These are phyloP conservation scores for Butorides virescens DNA, from an alignment of 2,113 vertebrate species.

Conservation along the genomic window DNA sequence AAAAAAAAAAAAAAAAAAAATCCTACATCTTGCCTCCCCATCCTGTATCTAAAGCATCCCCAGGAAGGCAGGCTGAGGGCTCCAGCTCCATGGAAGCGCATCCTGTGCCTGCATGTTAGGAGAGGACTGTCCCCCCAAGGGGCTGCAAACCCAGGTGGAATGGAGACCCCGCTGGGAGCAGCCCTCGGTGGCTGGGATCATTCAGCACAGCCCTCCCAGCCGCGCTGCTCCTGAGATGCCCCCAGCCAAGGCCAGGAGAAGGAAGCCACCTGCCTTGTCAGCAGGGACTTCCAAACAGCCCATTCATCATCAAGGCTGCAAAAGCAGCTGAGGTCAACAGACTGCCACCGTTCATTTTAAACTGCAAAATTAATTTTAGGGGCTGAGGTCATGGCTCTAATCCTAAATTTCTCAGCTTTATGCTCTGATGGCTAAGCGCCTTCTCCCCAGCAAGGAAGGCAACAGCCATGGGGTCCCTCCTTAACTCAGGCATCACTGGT, in stretches of 20 bases:
- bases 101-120: background rate
- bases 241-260: background rate
- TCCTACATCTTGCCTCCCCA: background rate
- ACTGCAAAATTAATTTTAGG: background rate
- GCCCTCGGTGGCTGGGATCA: background rate
- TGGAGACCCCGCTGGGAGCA: background rate
- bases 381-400: background rate
- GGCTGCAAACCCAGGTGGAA: background rate
- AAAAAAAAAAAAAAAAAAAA: background rate
- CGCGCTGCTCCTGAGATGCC: rapidly evolving
- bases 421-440: background rate
- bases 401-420: background rate
- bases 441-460: background rate
- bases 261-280: background rate
- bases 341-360: background rate
- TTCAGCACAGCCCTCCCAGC: background rate
- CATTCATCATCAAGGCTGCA: background rate
- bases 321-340: background rate
- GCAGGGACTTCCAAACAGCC: background rate
- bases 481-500: background rate
- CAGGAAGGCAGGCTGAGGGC: background rate
- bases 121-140: background rate
- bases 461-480: background rate
- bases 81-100: background rate
- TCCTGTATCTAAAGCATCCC: background rate